Percentiles rank a stretch among this genome's conserved stretches.
These are phyloP conservation scores for Bolinopsis microptera DNA, from an alignment of 37 sponge, comb jelly and placozoan species.

Conservation along the genomic window DNA sequence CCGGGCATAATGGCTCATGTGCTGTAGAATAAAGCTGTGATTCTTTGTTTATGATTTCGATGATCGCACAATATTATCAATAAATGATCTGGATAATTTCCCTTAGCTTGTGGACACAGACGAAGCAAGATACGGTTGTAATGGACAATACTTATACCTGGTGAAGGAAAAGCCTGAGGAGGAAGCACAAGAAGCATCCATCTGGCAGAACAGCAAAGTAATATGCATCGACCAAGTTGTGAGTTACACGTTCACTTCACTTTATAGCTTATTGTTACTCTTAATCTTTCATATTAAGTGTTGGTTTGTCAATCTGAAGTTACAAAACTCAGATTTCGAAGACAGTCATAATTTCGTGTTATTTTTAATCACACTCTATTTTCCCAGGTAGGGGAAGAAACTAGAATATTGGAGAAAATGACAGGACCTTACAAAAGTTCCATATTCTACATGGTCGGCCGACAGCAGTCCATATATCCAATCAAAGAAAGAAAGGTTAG, in stretches of 20 bases:
- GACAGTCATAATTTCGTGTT: too few species aligned
- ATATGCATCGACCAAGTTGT: slow-evolving; percentile 26
- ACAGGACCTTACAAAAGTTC: too few species aligned
- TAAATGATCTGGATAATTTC: not conserved
- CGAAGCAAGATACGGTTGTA: not conserved
- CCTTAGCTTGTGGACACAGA: not conserved
- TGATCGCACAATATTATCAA: not conserved
- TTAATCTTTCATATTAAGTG: not conserved
- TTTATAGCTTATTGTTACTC: too few species aligned
- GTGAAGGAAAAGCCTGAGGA: not conserved
- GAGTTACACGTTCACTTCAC: too few species aligned
- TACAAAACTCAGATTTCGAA: not conserved
- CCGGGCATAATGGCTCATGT: too few species aligned
- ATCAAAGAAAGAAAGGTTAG: not conserved
- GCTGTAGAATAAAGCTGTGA: too few species aligned
- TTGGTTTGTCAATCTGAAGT: not conserved
- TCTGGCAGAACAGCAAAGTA: not conserved
- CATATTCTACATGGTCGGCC: too few species aligned
- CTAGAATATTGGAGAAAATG: too few species aligned
- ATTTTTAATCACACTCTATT: too few species aligned
- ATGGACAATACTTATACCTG: not conserved
- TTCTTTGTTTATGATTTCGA: too few species aligned
- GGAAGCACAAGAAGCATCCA: not conserved
- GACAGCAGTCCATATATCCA: not conserved
- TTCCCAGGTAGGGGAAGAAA: too few species aligned